A percentile compares a stretch with the other conserved stretches of the same genome.
Evolutionary conservation across 2,113 vertebrate genomes (phyloP).

Genomic region (Aspidoscelis tigris): DNA sequence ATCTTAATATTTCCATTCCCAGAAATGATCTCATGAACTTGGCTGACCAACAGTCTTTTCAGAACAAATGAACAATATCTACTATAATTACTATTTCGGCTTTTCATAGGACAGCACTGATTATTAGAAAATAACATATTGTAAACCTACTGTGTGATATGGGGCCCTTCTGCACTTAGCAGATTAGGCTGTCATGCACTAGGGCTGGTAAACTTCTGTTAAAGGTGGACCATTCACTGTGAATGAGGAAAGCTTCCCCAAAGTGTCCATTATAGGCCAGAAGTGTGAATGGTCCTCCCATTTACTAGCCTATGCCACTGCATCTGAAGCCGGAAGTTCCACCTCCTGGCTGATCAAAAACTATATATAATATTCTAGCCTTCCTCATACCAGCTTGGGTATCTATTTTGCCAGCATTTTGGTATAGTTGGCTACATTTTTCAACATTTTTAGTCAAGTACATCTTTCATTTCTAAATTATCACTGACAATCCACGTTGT

Average conservation of each 20-base stretch:
- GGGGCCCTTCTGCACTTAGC: too few relatives aligned
- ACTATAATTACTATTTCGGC: not conserved
- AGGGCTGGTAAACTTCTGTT: too few relatives aligned
- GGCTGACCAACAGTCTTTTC: not conserved
- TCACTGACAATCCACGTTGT: not conserved
- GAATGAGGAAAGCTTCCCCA: too few relatives aligned
- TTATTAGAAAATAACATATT: not conserved
- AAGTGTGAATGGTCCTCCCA: too few relatives aligned
- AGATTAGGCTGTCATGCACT: too few relatives aligned
- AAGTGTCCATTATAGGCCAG: too few relatives aligned
- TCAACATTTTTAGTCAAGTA: not conserved
- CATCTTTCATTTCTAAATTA: not conserved
- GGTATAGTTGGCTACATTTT: not conserved
- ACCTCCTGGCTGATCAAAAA: too few relatives aligned
- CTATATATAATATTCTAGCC: too few relatives aligned
- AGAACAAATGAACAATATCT: constrained; percentile 19
- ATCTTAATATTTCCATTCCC: constrained; percentile 49
- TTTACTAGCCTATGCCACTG: too few relatives aligned
- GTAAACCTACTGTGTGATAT: not conserved
- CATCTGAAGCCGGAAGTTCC: too few relatives aligned
- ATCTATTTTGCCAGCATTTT: not conserved
- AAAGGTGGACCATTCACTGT: too few relatives aligned
- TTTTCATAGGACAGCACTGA: not conserved
- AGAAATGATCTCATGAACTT: constrained; percentile 49
- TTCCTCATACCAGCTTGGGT: not conserved